Evolutionary conservation across 2,797 vertebrate genomes (phyloP).

Genomic region (Tragopan temminckii): DNA sequence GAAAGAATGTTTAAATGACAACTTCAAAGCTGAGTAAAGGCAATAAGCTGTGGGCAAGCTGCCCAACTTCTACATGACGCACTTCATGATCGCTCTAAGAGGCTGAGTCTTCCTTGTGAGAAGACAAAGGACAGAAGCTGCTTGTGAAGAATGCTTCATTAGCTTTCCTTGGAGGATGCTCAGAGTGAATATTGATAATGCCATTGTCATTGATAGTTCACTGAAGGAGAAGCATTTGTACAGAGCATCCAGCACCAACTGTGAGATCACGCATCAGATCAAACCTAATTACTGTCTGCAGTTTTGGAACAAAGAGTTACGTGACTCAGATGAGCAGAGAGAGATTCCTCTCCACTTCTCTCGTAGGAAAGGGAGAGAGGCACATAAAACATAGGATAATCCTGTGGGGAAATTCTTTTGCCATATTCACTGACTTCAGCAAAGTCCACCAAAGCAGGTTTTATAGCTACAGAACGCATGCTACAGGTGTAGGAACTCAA

Average conservation of each 20-base stretch:
- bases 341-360: constrained; percentile 55
- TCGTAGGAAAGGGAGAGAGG: not conserved
- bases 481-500: not conserved
- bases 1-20: constrained; percentile 23
- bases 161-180: constrained; percentile 52
- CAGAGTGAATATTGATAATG: constrained; percentile 66
- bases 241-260: constrained; percentile 59
- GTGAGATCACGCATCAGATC: constrained; percentile 75
- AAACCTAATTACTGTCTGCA: constrained; percentile 65
- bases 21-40: constrained; percentile 7
- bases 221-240: constrained; percentile 71
- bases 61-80: constrained; percentile 55
- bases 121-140: constrained; percentile 57
- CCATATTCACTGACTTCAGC: not conserved
- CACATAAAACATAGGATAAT: not conserved
- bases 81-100: constrained; percentile 24
- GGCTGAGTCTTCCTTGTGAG: constrained; percentile 36
- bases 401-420: not conserved
- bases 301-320: constrained; percentile 41
- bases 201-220: constrained; percentile 68
- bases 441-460: not conserved
- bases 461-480: not conserved
- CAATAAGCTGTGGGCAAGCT: not conserved
- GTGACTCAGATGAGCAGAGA: constrained; percentile 77
- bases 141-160: constrained; percentile 51